Conservation (phyloP, 2,888 invertebrate species). For the Watsonalla binaria region DNA sequence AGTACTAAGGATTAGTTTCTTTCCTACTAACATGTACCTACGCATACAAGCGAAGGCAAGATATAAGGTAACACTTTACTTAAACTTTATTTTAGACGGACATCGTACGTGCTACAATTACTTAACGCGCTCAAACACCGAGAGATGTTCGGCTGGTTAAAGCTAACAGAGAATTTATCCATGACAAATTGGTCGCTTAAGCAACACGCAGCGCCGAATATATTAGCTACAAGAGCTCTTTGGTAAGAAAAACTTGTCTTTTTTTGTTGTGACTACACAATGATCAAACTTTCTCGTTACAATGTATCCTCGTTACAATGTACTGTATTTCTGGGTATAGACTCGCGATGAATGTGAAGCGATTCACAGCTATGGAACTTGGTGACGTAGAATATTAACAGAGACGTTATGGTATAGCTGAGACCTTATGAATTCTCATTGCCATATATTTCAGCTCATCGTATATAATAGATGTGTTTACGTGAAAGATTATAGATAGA, state of each 20-base stretch:
- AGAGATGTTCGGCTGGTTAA: slow-evolving; percentile 32
- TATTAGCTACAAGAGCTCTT: slow-evolving; percentile 43
- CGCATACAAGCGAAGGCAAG: not conserved
- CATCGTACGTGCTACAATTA: slow-evolving; percentile 30
- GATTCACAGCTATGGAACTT: not conserved
- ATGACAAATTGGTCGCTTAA: slow-evolving; percentile 61
- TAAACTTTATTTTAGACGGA: slow-evolving; percentile 11
- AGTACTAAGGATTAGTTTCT: too few species aligned
- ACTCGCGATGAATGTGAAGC: not conserved
- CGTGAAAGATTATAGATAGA: too few species aligned
- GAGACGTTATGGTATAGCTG: too few species aligned
- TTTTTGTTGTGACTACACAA: slow-evolving; percentile 16
- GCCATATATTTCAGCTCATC: too few species aligned
- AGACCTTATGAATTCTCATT: too few species aligned
- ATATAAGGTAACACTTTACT: not conserved
- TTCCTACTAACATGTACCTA: too few species aligned
- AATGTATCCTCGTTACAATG: slow-evolving; percentile 1
- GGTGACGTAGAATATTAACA: too few species aligned
- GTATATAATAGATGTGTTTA: too few species aligned
- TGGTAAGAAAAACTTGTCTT: slow-evolving; percentile 33
- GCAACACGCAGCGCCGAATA: slow-evolving; percentile 51
- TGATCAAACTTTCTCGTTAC: slow-evolving; percentile 10
- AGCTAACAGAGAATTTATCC: slow-evolving; percentile 56
- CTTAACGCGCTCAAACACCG: slow-evolving; percentile 25
- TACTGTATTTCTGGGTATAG: not conserved